Conservation (phyloP, 2,797 vertebrate genomes). For the Antrozous pallidus region DNA sequence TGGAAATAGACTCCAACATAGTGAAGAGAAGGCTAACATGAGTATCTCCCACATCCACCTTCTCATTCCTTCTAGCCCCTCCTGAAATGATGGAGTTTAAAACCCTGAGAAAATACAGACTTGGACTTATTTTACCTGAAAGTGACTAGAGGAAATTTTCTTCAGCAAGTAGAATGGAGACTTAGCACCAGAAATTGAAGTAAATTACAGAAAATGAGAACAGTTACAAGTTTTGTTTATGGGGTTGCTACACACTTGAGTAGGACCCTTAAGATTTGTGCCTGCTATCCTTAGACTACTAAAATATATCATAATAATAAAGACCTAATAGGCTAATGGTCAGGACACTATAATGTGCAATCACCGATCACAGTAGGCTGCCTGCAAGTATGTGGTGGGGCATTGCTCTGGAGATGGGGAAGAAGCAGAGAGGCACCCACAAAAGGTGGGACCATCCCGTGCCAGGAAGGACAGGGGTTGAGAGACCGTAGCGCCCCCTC, state of each 20-base stretch:
- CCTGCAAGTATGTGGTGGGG: too few species aligned
- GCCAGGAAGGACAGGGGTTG: too few species aligned
- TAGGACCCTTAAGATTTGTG: slow-evolving; percentile 31
- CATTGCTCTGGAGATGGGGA: too few species aligned
- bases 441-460: too few species aligned
- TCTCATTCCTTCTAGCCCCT: not conserved
- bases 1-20: not conserved
- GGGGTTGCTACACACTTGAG: not conserved
- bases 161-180: not conserved
- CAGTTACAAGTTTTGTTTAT: not conserved
- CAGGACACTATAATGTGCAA: too few species aligned
- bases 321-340: too few species aligned
- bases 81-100: not conserved
- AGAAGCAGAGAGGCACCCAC: accelerated
- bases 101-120: not conserved
- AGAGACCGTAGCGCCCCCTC: too few species aligned
- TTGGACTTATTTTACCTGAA: not conserved
- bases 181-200: not conserved
- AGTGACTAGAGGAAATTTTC: not conserved
- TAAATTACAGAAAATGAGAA: not conserved
- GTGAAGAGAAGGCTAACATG: not conserved
- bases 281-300: not conserved
- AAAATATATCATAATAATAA: not conserved
- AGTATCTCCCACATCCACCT: not conserved
- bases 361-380: too few species aligned